Base-by-base conservation (phyloP, 1,140 invertebrate genomes). In the Temnothorax curvispinosus region DNA sequence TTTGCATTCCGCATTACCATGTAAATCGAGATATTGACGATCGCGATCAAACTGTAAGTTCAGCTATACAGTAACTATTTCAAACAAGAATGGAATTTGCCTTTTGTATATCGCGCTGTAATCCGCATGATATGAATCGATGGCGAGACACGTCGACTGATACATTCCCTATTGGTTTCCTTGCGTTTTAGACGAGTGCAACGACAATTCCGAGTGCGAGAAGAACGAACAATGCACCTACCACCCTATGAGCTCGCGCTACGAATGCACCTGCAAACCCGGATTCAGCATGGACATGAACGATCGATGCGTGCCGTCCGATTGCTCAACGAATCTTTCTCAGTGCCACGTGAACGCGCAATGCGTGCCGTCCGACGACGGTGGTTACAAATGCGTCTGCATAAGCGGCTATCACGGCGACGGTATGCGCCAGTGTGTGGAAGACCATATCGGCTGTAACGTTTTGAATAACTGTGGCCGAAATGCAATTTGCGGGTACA, bases 401-500 rank as follows among this genome's bases (percentile, higher is more conserved):
- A 96, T 97, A 65, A 93, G 95, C 54, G 98, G 98, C 0, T 99
- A 97, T 91, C 96, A 96, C 81, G 98, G 98, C 0, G 98, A 98
- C 92, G 98, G 98, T 1, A 95, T 97, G 2, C 95, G 95, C 3
- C 96, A 97, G 72, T 97, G 97, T 89, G 94, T 95, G 87, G 96
- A 96, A 76, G 95, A 96, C 87, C 96, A 96, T 27, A 95, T 96
- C n/a, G 96, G 97, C 0, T 99, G 99, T 92, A 97, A 98, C 90
- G 95, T 97, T 5, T 93, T 97, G 0, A 97, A 98, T 91, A 98
- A 99, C 94, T 99, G 99, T 94, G 97, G 97, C 75, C 92, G 91
- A 5, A 97, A 99, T 93, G 98, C 98, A n/a, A 96, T 97, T 52
- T 99, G 99, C 94, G 95, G 96, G 0, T 98, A 97, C 89, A 96